These are phyloP conservation scores for Hippolais icterina DNA, from an alignment of 2,113 vertebrate genomes.

Conservation along the genomic window DNA sequence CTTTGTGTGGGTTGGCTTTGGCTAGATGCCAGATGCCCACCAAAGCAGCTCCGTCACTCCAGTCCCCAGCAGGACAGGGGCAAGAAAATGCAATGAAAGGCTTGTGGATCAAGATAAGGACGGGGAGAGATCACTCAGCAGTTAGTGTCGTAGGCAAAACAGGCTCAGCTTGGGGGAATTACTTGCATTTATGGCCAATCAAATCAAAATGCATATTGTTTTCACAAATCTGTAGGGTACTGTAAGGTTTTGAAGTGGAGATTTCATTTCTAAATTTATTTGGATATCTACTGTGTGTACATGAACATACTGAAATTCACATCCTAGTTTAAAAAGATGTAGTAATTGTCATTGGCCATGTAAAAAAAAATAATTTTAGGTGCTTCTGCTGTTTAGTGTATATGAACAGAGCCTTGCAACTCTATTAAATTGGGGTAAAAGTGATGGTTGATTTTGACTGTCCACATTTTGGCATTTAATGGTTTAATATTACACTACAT, in stretches of 20 bases:
- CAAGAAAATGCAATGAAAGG: neutral
- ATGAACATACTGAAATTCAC: neutral
- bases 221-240: neutral
- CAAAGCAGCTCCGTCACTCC: neutral
- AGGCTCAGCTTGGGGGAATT: neutral
- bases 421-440: neutral
- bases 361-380: neutral
- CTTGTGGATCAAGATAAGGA: rapidly evolving
- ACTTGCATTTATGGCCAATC: neutral
- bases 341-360: neutral
- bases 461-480: neutral
- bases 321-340: neutral
- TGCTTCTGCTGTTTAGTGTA: neutral
- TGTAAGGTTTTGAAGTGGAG: neutral
- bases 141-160: neutral
- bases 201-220: neutral
- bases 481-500: neutral
- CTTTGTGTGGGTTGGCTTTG: neutral
- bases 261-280: neutral
- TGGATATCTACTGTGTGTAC: neutral
- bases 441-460: neutral
- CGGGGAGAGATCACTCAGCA: neutral
- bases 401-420: neutral
- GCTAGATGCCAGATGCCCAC: neutral
- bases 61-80: neutral